Conservation (phyloP, 2,888 invertebrate genomes). For the Dasysyrphus albostriatus region DNA sequence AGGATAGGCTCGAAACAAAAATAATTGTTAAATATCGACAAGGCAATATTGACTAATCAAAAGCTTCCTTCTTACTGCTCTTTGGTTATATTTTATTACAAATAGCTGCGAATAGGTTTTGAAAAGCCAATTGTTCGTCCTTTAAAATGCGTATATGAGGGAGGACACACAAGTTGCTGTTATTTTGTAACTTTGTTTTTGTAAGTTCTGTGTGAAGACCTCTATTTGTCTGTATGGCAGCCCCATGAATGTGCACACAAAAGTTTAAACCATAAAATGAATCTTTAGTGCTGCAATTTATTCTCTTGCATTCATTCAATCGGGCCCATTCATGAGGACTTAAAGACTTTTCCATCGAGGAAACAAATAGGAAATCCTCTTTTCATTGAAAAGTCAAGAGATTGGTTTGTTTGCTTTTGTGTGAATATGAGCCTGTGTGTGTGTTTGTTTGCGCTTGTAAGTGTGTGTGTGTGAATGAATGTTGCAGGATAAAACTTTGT, state of each 20-base stretch:
- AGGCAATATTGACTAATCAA: constrained; percentile 62
- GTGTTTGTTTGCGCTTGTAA: background rate
- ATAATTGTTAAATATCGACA: constrained; percentile 65
- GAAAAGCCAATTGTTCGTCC: constrained; percentile 36
- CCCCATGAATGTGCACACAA: constrained; percentile 48
- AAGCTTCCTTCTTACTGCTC: background rate
- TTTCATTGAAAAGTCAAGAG: constrained; percentile 49
- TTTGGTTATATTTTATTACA: background rate
- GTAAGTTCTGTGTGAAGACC: background rate
- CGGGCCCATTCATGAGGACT: constrained; percentile 43
- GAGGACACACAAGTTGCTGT: constrained; percentile 15
- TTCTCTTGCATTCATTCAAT: constrained; percentile 50
- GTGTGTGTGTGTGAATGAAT: constrained; percentile 11
- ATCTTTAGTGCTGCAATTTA: constrained; percentile 52
- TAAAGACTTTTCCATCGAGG: constrained; percentile 42
- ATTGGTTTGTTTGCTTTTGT: constrained; percentile 19
- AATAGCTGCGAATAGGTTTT: background rate
- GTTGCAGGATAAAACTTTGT: constrained; percentile 53
- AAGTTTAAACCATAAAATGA: constrained; percentile 50
- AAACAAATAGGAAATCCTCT: constrained; percentile 43
- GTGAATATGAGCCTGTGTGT: background rate
- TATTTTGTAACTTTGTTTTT: constrained; percentile 4
- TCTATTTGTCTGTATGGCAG: constrained; percentile 39
- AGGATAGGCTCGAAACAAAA: constrained; percentile 45
- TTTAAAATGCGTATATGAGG: constrained; percentile 17